Evolutionary conservation across 2,888 invertebrate genomes (phyloP), one percentile per base, ranked within the genome.

Genomic region (Drosophila kuntzei): DNA sequence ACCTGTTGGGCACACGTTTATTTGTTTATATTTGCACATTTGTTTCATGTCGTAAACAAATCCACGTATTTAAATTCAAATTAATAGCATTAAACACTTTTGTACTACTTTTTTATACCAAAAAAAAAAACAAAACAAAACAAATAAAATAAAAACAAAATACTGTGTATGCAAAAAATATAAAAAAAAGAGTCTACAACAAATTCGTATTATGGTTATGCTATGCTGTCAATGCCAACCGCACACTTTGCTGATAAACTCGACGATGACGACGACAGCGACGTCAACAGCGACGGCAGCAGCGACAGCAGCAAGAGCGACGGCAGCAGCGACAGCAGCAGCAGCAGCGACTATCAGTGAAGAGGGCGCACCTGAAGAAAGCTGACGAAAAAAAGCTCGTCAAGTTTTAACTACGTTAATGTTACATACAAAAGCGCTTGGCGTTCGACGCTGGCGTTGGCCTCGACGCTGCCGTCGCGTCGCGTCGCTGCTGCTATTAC

Each of bases 71-170:
- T 79, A 81, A 75, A 58, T 79, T 65, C 29, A 54, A 76, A 79
- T 58, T 72, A 71, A 80, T 87, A 87, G 73, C 59, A 68, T 83
- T 76, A 76, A 71, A 75, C 34, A 64, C 51, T 82, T 82, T 82
- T 82, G 81, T 87, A 87, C 84, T 80, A 84, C 79, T 84, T 82
- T 79, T 82, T 82, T 82, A 87, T 81, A 81, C 80, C 57, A 82
- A 83, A 80, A 61, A 53, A 39, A 69, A 61, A 71, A 44, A 18
- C 27, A 67, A 51, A 55, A 49, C 39, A 20, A 37, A 59, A 44
- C 44, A 43, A 49, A 62, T 27, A 49, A 54, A 75, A 53, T 46
- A 37, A 61, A 61, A 41, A 57, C 49, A 44, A 58, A 73, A 39
- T 57, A 62, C 79, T 67, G 84, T 81, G 87, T 81, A 81, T 86